These are phyloP conservation scores for Agrochola litura DNA, from an alignment of 2,888 invertebrate species.

Conservation along the genomic window DNA sequence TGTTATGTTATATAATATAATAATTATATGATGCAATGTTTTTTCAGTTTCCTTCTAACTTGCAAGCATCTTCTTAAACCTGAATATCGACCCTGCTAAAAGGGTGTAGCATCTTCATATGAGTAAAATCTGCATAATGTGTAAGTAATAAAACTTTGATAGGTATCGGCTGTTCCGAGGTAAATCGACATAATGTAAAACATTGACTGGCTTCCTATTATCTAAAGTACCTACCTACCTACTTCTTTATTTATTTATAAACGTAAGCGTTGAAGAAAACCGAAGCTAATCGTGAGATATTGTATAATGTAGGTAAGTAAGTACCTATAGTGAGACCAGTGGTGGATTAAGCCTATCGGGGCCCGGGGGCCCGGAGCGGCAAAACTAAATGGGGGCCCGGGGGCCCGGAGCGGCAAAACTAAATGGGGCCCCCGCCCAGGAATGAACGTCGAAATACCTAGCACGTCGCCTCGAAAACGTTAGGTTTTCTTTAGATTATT, in stretches of 20 bases:
- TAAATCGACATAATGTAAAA: slow-evolving; percentile 31
- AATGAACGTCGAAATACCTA: no score
- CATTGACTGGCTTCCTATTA: slow-evolving; percentile 41
- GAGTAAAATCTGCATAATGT: background rate
- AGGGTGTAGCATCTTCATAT: background rate
- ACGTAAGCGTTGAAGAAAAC: slow-evolving; percentile 43
- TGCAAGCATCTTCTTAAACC: no score
- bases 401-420: no score
- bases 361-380: no score
- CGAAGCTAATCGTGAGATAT: slow-evolving; percentile 37
- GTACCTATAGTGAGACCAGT: background rate
- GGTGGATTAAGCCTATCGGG: no score
- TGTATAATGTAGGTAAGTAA: background rate
- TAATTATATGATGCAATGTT: no score
- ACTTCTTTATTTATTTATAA: slow-evolving; percentile 51
- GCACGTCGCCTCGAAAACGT: no score
- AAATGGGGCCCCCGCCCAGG: no score
- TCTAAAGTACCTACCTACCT: slow-evolving; percentile 33
- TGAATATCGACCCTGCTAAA: background rate
- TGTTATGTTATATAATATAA: no score
- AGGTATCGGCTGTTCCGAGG: background rate
- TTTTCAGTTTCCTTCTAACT: no score
- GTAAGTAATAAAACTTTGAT: slow-evolving; percentile 13
- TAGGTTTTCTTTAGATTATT: no score
- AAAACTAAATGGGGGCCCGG: no score